Conservation (phyloP, 2,113 vertebrate species). For the Haplochromis burtoni region DNA sequence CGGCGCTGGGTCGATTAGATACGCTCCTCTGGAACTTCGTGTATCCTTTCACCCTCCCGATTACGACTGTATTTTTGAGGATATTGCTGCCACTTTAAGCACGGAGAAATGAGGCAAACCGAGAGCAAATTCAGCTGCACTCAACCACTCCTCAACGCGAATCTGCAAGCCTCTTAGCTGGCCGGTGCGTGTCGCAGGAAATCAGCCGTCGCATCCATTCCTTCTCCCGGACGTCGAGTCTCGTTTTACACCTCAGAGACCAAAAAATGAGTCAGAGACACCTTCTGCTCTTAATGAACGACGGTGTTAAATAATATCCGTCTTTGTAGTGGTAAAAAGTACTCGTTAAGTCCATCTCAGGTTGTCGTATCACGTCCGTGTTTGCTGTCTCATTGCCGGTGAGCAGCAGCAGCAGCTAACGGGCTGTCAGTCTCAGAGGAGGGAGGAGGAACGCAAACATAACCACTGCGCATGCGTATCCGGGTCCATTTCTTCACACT, state of each 20-base stretch:
- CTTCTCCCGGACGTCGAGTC: conserved; percentile 7
- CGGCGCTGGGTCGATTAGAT: background rate
- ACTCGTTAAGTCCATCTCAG: conserved; percentile 32
- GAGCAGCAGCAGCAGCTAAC: conserved; percentile 35
- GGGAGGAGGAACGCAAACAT: conserved; percentile 49
- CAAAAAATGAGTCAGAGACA: background rate
- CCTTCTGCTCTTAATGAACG: background rate
- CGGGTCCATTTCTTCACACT: background rate
- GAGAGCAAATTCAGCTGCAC: background rate
- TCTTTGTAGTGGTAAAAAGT: conserved; percentile 7
- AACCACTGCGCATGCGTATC: conserved; percentile 27
- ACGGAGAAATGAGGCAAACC: background rate
- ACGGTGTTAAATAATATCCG: background rate
- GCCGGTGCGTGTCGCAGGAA: conserved; percentile 57
- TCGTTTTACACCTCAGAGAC: background rate
- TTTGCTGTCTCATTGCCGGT: conserved; percentile 74
- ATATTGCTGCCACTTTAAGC: background rate
- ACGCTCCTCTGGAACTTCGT: background rate
- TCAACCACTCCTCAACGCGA: background rate
- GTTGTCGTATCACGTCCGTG: conserved; percentile 13
- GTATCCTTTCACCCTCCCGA: background rate
- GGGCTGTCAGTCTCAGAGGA: conserved; percentile 35
- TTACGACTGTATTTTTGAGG: background rate
- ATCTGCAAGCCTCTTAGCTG: conserved; percentile 4
- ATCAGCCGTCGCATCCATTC: conserved; percentile 37